phyloP scores from a whole-genome alignment of 2,888 invertebrate genomes.

The Drosophila ustulata region DNA sequence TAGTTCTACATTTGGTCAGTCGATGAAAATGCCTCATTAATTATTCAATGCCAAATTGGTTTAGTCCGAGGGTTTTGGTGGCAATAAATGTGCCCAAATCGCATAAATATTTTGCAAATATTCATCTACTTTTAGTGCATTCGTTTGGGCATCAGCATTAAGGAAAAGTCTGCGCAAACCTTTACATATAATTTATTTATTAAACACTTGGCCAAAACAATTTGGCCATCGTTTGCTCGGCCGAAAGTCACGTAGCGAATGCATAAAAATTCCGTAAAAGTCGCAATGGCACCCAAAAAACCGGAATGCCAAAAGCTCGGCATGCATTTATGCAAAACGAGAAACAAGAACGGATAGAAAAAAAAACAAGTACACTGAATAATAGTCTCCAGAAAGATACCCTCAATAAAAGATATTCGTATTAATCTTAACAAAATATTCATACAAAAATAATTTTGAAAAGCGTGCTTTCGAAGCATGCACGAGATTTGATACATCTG shows the following conservation, averaged over 20 bases:
- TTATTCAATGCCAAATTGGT: conserved; percentile 6
- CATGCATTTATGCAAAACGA: conserved; percentile 74
- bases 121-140: conserved; percentile 16
- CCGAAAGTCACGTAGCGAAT: conserved; percentile 68
- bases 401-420: not conserved
- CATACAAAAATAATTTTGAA: too few relatives aligned
- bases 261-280: conserved; percentile 73
- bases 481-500: too few relatives aligned
- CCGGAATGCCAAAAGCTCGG: conserved; percentile 48
- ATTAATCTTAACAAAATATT: not conserved
- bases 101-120: conserved; percentile 6
- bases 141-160: conserved; percentile 11
- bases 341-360: conserved; percentile 34
- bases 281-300: conserved; percentile 49
- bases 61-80: not conserved
- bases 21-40: not conserved
- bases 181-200: conserved; percentile 65
- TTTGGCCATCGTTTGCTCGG: conserved; percentile 43
- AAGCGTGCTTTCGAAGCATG: too few relatives aligned
- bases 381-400: not conserved
- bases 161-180: conserved; percentile 35
- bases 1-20: not conserved
- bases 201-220: conserved; percentile 61
- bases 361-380: not conserved
- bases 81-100: conserved; percentile 1